These are phyloP conservation scores for Nemapogon koenigi DNA, from an alignment of 2,888 invertebrate species.

Conservation along the genomic window DNA sequence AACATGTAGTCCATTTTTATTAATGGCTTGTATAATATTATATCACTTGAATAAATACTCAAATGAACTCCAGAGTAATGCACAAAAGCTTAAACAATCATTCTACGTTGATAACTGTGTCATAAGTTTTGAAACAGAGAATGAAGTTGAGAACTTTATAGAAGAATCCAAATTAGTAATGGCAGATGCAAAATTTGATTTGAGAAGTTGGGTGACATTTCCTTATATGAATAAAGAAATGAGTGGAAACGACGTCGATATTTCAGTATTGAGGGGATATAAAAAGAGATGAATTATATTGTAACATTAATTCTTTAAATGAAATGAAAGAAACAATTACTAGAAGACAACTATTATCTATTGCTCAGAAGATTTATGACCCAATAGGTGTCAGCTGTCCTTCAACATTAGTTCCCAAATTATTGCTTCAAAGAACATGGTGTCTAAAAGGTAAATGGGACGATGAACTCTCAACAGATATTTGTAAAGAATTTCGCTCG, in stretches of 20 bases:
- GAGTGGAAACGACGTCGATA: neutral
- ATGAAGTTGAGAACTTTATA: neutral
- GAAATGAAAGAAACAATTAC: neutral
- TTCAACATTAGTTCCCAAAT: conserved; percentile 9
- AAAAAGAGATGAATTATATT: neutral
- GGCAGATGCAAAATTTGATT: neutral
- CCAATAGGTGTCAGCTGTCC: conserved; percentile 9
- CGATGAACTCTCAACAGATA: neutral
- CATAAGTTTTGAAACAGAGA: neutral
- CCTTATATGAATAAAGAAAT: neutral
- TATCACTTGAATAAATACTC: neutral
- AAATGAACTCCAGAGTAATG: neutral
- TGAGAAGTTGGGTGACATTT: conserved; percentile 2
- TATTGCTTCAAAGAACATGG: conserved; percentile 7
- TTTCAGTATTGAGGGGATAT: conserved; percentile 1
- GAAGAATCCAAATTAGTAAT: neutral
- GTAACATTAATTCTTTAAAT: neutral
- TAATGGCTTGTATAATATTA: neutral
- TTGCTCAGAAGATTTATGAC: conserved; percentile 8
- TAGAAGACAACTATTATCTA: conserved; percentile 7
- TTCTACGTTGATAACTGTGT: conserved; percentile 7
- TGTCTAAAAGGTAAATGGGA: conserved; percentile 2
- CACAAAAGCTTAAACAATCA: neutral
- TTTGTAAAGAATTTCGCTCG: neutral
- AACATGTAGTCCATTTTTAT: conserved; percentile 2